Base-by-base conservation (phyloP, 1,140 invertebrate genomes). In the Listronotus bonariensis region DNA sequence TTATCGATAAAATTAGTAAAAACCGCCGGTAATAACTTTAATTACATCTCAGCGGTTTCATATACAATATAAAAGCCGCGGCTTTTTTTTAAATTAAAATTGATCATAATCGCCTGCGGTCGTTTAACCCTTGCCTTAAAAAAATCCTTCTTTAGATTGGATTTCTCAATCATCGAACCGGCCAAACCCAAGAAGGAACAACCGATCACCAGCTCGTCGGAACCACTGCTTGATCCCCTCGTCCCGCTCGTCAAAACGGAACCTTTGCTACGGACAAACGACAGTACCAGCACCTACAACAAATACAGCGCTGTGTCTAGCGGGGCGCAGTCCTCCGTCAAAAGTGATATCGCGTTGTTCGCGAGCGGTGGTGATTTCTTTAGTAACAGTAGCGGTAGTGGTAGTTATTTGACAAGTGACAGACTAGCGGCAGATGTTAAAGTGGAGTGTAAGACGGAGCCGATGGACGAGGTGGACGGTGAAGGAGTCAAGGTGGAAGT, bases 101-200 rank as follows among this genome's bases (percentile, higher is more conserved):
- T 26, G 20, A 26, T 26, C 20, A 26, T 26, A 26, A 26, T 5
- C 1, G 5, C 5, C 20, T 26, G 1, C 5, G 1, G 1, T 26
- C 5, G 1, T 26, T 26, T 3, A 5, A 26, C 20, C 20, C 20
- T 26, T 26, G 1, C 1, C 20, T 5, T 26, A n/a, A n/a, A n/a
- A n/a, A n/a, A 34, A 34, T 34, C 9, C 32, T 34, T 34, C 9
- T 34, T 34, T 34, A 34, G 32, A 9, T 51, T 73, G 51, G 72
- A 73, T 49, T 73, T 71, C 49, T 71, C 70, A 11, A 75, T 71
- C 12, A 58, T 68, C 10, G 73, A 77, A 68, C 65, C 53, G 34
- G 34, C 54, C 55, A 40, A 38, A 61, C 45, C 58, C 34, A 48
- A 52, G 38, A 42, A 32, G 10, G 26, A n/a, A n/a, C 31, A 17